A percentile compares a stretch with the other conserved stretches of the same genome.
phyloP scores from a whole-genome alignment of 2,113 vertebrate species.

The Pangasianodon gigas region DNA sequence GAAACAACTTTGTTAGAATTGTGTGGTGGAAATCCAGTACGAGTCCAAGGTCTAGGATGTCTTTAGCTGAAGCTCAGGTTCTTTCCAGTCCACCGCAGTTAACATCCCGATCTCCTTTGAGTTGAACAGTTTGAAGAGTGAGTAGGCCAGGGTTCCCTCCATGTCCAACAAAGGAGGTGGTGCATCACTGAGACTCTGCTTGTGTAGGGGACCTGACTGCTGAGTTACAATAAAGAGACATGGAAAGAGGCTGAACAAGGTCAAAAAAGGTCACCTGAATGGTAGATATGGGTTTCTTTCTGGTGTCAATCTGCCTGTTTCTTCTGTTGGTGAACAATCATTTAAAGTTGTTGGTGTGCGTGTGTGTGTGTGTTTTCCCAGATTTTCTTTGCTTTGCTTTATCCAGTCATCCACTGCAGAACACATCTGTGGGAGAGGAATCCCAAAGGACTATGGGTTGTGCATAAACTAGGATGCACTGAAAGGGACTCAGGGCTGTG shows the following conservation, averaged over 20 bases:
- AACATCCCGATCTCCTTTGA: background rate
- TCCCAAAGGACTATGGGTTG: background rate
- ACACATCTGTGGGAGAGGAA: background rate
- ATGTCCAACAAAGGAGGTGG: background rate
- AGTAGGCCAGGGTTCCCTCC: background rate
- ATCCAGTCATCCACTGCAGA: background rate
- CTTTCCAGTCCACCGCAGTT: background rate
- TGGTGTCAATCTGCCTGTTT: background rate
- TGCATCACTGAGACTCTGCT: background rate
- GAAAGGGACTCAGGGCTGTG: background rate
- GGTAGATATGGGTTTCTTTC: background rate
- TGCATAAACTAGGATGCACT: background rate
- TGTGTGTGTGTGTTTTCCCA: background rate
- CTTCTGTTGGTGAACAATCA: background rate
- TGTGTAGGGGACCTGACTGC: background rate
- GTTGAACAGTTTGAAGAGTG: background rate
- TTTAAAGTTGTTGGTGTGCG: background rate
- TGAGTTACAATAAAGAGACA: background rate
- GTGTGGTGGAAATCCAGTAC: background rate
- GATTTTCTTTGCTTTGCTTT: background rate
- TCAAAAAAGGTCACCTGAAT: background rate
- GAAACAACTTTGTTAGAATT: background rate
- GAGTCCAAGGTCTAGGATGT: background rate
- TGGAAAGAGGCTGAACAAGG: background rate
- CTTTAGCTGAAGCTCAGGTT: background rate